Percentiles rank a stretch among this genome's conserved stretches.
phyloP scores from a whole-genome alignment of 2,888 invertebrate species.

The Hirtodrosophila alboralis region DNA sequence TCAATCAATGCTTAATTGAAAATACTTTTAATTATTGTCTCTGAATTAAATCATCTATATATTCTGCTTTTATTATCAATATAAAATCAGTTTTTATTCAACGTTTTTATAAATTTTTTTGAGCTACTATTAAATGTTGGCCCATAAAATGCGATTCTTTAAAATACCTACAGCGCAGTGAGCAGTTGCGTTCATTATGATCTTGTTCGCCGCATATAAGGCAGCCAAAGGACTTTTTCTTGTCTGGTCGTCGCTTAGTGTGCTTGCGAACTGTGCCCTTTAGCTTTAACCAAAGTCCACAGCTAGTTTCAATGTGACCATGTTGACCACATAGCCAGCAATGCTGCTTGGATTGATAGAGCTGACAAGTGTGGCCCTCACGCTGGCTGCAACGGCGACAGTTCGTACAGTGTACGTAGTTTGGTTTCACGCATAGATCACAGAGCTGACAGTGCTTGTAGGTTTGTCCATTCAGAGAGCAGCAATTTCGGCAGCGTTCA shows the following conservation, averaged over 20 bases:
- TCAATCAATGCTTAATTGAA: too few species aligned
- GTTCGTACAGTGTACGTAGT: constrained; percentile 90
- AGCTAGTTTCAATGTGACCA: constrained; percentile 82
- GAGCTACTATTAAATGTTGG: constrained; percentile 18
- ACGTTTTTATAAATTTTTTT: neutral
- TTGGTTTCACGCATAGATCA: constrained; percentile 92
- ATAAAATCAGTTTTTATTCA: too few species aligned
- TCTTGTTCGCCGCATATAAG: constrained; percentile 43
- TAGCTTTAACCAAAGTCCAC: constrained; percentile 51
- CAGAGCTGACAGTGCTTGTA: constrained; percentile 89
- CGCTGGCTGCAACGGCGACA: constrained; percentile 88
- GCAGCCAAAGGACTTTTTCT: constrained; percentile 23
- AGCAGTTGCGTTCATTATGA: constrained; percentile 54
- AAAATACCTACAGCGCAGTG: constrained; percentile 44
- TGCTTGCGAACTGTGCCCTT: neutral
- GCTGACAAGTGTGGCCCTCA: constrained; percentile 85
- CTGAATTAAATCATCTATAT: too few species aligned
- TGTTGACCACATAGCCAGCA: constrained; percentile 81
- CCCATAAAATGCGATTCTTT: constrained; percentile 56
- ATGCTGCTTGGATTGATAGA: constrained; percentile 80
- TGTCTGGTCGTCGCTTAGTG: neutral
- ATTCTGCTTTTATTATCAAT: too few species aligned
- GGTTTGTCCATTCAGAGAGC: constrained; percentile 89
- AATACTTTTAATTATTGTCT: too few species aligned
- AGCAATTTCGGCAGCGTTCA: constrained; percentile 87